Conservation (phyloP, 2,113 vertebrate species). For the Heliornis fulica region DNA sequence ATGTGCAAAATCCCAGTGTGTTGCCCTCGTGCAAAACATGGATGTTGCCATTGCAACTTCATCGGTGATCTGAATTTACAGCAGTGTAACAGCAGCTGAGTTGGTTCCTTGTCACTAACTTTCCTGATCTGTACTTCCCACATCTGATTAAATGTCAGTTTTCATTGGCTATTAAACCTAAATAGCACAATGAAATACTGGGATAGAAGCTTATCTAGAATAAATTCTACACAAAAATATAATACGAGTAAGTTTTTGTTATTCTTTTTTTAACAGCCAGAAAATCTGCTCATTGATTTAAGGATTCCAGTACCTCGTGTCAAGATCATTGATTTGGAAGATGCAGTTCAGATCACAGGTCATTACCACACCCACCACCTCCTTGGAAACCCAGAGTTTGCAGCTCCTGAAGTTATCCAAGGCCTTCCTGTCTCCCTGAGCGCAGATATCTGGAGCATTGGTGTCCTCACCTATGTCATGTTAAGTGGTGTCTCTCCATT, state of each 20-base stretch:
- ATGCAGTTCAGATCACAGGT: conserved; percentile 90
- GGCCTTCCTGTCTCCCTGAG: conserved; percentile 90
- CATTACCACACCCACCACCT: conserved; percentile 91
- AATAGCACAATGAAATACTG: no score
- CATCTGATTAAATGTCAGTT: neutral
- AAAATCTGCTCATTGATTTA: conserved; percentile 95
- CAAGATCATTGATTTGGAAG: conserved; percentile 93
- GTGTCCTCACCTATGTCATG: conserved; percentile 91
- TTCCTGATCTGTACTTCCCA: neutral
- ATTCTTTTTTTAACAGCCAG: conserved; percentile 79
- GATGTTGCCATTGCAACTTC: neutral
- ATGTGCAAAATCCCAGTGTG: neutral
- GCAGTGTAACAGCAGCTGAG: neutral
- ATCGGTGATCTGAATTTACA: neutral
- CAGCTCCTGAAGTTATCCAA: conserved; percentile 93
- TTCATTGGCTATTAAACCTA: neutral
- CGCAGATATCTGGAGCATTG: conserved; percentile 93
- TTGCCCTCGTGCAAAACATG: neutral
- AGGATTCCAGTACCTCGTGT: conserved; percentile 85
- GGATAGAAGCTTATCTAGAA: no score
- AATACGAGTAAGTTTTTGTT: neutral
- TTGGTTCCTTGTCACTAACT: neutral
- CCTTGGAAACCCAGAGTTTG: conserved; percentile 94
- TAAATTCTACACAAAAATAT: neutral
- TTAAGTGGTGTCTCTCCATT: conserved; percentile 96